Evolutionary conservation across 2,888 invertebrate species (phyloP), one percentile per base, ranked within the genome.

Genomic region (Yponomeuta evonymella): DNA sequence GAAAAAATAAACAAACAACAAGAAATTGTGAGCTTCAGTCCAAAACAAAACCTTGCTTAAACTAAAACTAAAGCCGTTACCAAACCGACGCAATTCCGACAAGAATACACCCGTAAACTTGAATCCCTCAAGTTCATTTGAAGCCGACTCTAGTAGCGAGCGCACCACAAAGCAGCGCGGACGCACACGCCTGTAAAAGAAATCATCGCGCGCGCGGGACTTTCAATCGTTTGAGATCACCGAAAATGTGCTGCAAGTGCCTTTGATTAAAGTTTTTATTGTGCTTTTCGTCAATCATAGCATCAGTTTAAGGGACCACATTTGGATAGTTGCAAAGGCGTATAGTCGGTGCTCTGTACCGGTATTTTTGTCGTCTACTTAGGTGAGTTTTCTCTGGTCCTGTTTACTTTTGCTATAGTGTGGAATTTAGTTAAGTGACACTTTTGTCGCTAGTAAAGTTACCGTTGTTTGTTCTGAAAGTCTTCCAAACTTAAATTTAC

Each of bases 81-180:
- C 33, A 33, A 65, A 65, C 29, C 23, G 65, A 29, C 9, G 65
- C 23, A 65, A 33, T 10, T 65, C 33, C 11, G 3, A 15, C 30
- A 48, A 58, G 68, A 68, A 68, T 68, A 48, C 51, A 12, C 5
- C 23, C 30, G 23, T 68, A 68, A 68, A 68, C 68, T 68, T 68
- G 68, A 68, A 68, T 48, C 68, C 12, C 67, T 67, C 68, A 68
- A 68, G 68, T 68, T 68, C 68, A 68, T 30, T 30, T 12, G 30
- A 33, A 48, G 51, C 68, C 11, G 51, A 10, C 68, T 48, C 29
- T 30, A 68, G 68, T 68, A 51, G n/a, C 48, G 48, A 12, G 12
- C 68, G 11, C 5, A 48, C 68, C 12, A 8, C 15, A 5, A 11
- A 1, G 12, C 68, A 9, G 68, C 68, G 48, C 51, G 68, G 29